These are phyloP conservation scores for Salvelinus fontinalis DNA, from an alignment of 2,113 vertebrate genomes.

Conservation along the genomic window DNA sequence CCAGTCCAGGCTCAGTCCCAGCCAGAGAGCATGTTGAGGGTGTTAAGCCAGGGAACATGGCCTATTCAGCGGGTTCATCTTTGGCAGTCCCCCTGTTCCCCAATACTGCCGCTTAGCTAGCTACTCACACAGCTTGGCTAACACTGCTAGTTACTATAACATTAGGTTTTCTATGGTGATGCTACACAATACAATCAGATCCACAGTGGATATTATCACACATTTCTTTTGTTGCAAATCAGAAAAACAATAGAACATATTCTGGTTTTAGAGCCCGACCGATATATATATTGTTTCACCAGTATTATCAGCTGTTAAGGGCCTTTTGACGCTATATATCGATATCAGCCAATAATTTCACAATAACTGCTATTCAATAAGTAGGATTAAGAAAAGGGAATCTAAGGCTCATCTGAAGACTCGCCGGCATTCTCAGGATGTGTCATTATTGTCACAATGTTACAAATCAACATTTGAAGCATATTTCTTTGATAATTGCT, in stretches of 20 bases:
- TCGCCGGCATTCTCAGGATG: no score
- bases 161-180: neutral
- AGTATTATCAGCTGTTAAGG: no score
- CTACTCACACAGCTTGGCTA: neutral
- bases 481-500: no score
- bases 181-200: neutral
- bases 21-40: neutral
- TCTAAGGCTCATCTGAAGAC: no score
- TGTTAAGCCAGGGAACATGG: constrained; percentile 52
- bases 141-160: neutral
- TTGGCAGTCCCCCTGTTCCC: constrained; percentile 37
- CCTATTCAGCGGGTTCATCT: constrained; percentile 60
- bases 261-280: neutral
- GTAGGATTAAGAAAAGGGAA: no score
- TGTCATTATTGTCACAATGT: neutral
- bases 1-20: neutral
- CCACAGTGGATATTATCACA: neutral
- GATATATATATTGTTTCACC: no score
- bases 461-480: neutral
- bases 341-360: no score
- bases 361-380: no score
- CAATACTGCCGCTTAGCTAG: neutral
- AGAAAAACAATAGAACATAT: neutral
- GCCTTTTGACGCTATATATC: no score
- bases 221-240: neutral